Percentiles rank a stretch among this genome's conserved stretches.
Conservation (phyloP, 2,797 vertebrate genomes). For the Pseudotriccus pelzelni region DNA sequence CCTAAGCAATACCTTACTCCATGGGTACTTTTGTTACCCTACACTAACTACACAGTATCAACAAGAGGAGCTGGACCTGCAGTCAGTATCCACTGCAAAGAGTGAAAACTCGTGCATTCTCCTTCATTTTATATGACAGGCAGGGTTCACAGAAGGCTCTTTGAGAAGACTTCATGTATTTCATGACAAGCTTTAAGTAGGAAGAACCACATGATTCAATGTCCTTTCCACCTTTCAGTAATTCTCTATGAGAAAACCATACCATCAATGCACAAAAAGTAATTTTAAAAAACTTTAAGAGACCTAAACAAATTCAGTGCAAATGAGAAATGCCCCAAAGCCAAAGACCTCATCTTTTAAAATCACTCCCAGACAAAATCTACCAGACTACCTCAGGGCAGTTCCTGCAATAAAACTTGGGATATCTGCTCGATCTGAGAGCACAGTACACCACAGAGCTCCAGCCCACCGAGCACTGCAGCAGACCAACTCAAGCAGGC, state of each 20-base stretch:
- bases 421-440: neutral
- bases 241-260: neutral
- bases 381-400: neutral
- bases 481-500: neutral
- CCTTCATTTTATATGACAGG: neutral
- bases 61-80: neutral
- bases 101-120: neutral
- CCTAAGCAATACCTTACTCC: neutral
- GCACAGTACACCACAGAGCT: neutral
- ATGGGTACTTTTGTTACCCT: accelerated
- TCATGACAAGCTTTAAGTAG: neutral
- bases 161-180: accelerated
- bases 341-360: neutral
- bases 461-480: neutral
- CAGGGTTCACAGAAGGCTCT: neutral
- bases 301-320: neutral
- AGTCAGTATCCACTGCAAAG: neutral
- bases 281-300: neutral
- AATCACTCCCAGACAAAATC: neutral
- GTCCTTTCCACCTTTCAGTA: neutral
- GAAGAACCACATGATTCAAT: neutral
- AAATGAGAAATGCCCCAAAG: neutral
- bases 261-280: neutral
- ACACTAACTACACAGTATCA: neutral
- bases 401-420: neutral